Conservation (phyloP, 2,797 vertebrate genomes). For the Artibeus lituratus region DNA sequence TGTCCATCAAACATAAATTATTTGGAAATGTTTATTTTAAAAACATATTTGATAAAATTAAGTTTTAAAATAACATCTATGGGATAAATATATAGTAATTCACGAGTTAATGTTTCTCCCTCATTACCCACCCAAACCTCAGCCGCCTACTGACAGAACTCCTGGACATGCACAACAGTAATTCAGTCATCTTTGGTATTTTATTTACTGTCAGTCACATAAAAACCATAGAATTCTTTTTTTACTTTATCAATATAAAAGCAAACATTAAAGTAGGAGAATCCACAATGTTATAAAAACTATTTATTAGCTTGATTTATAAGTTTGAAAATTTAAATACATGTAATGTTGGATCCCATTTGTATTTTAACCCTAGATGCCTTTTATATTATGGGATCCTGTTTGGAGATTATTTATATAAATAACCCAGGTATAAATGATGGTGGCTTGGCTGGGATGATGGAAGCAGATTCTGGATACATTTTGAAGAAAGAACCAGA, state of each 20-base stretch:
- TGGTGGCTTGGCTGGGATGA: not conserved
- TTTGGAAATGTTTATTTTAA: not conserved
- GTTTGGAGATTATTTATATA: not conserved
- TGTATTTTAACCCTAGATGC: not conserved
- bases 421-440: not conserved
- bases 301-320: not conserved
- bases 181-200: not conserved
- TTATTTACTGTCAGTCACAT: not conserved
- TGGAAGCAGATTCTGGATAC: not conserved
- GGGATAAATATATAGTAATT: not conserved
- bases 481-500: not conserved
- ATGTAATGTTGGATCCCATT: not conserved
- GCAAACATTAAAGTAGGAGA: not conserved
- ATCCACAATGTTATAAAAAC: not conserved
- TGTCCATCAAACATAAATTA: not conserved
- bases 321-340: not conserved
- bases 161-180: not conserved
- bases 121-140: not conserved
- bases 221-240: not conserved
- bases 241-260: not conserved
- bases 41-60: slow-evolving; percentile 29
- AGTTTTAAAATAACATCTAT: slow-evolving; percentile 5
- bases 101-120: not conserved
- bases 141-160: not conserved
- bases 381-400: not conserved